These are phyloP conservation scores for Neoscelio sp. DNA, from an alignment of 2,888 invertebrate genomes.

Conservation along the genomic window DNA sequence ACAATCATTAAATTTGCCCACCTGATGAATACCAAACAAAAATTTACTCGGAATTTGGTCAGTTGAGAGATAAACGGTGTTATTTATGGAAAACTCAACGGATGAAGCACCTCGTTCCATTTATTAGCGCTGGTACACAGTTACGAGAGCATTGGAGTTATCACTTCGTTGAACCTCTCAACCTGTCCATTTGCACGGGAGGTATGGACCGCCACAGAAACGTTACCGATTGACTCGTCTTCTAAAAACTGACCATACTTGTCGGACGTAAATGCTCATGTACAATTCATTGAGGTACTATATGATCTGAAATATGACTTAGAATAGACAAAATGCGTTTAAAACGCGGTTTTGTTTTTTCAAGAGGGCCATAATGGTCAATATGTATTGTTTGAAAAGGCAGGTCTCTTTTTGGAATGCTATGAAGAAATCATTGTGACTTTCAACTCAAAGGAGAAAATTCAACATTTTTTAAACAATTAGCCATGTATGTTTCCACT, in stretches of 20 bases:
- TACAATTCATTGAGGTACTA: no score
- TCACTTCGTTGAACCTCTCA: background rate
- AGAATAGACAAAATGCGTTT: no score
- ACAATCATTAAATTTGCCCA: no score
- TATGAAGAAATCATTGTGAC: constrained; percentile 69
- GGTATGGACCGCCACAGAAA: constrained; percentile 70
- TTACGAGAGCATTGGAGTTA: constrained; percentile 72
- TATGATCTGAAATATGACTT: no score
- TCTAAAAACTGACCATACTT: constrained; percentile 68
- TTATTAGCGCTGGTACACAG: background rate
- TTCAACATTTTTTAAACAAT: constrained; percentile 25
- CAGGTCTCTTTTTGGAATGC: constrained; percentile 69
- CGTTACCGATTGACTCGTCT: constrained; percentile 60
- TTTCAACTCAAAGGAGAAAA: constrained; percentile 43
- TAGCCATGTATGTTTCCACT: constrained; percentile 20
- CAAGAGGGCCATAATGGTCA: constrained; percentile 74
- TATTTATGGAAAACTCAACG: constrained; percentile 5
- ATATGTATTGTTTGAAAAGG: constrained; percentile 71
- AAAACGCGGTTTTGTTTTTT: constrained; percentile 47
- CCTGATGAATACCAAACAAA: constrained; percentile 21
- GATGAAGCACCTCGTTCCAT: background rate
- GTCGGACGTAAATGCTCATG: constrained; percentile 74
- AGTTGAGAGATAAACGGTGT: constrained; percentile 1
- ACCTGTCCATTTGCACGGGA: constrained; percentile 76
- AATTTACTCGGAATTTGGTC: constrained; percentile 11